These are phyloP conservation scores for Pentamera pediparva DNA, from an alignment of 53 echinoderm and acorn worm species.

Conservation along the genomic window DNA sequence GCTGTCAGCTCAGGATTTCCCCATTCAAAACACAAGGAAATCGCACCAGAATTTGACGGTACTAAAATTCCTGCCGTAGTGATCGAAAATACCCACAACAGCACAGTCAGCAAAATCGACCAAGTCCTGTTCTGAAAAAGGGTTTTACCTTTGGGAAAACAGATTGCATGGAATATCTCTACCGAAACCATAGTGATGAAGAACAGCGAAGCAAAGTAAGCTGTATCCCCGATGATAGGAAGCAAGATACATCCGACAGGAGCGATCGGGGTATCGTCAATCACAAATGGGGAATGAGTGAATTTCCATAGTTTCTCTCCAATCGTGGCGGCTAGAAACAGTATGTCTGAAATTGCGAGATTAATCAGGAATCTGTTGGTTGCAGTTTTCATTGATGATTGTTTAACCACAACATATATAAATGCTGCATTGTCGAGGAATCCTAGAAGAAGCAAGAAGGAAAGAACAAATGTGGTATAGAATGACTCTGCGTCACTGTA, in stretches of 20 bases:
- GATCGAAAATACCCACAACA: constrained; percentile 56
- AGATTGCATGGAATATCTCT: constrained; percentile 78
- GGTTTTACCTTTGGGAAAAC: constrained; percentile 43
- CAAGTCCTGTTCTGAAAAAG: constrained; percentile 23
- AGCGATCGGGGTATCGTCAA: constrained; percentile 55
- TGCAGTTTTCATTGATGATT: constrained; percentile 74
- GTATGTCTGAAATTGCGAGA: constrained; percentile 69
- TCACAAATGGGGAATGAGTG: constrained; percentile 52
- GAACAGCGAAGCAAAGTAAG: constrained; percentile 77
- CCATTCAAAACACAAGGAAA: constrained; percentile 42
- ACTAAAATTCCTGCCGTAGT: constrained; percentile 50
- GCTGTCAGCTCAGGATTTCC: constrained; percentile 34
- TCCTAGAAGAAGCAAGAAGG: constrained; percentile 59
- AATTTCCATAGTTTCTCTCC: constrained; percentile 63
- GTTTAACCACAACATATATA: constrained; percentile 66
- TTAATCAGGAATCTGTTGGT: constrained; percentile 85
- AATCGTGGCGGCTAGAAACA: constrained; percentile 69
- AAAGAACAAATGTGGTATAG: constrained; percentile 52
- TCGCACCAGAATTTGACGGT: constrained; percentile 39
- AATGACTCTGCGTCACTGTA: constrained; percentile 54
- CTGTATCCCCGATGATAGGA: constrained; percentile 56
- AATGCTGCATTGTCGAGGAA: constrained; percentile 71
- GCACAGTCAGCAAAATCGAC: constrained; percentile 18
- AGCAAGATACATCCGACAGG: constrained; percentile 58
- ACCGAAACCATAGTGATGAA: constrained; percentile 75